These are phyloP conservation scores for Ctenopoma kingsleyae DNA, from an alignment of 2,797 vertebrate genomes.

Conservation along the genomic window DNA sequence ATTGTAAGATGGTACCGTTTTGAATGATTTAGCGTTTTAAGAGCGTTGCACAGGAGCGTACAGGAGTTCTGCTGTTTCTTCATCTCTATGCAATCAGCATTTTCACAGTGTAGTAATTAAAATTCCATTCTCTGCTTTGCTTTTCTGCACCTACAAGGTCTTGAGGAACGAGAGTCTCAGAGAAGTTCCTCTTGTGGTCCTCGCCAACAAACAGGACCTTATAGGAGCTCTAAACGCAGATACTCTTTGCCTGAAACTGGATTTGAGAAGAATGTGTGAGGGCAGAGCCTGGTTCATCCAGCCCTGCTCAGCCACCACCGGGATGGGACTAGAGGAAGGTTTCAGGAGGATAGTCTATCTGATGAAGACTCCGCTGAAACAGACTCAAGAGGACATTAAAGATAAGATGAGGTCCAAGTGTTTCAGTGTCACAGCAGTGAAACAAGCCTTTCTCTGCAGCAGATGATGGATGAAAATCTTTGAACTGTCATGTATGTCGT, in stretches of 20 bases:
- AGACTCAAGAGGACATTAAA: slow-evolving; percentile 82
- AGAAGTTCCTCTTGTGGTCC: slow-evolving; percentile 87
- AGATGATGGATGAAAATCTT: slow-evolving; percentile 38
- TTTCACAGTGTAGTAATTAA: not conserved
- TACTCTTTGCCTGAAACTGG: slow-evolving; percentile 87
- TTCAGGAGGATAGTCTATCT: slow-evolving; percentile 85
- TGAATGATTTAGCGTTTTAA: no score
- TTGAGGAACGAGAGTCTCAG: slow-evolving; percentile 84
- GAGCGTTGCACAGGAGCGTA: no score
- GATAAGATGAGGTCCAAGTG: slow-evolving; percentile 74
- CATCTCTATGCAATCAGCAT: not conserved
- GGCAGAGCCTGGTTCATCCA: slow-evolving; percentile 93
- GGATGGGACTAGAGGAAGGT: slow-evolving; percentile 88
- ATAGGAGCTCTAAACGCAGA: slow-evolving; percentile 84
- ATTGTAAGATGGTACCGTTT: no score
- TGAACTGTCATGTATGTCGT: not conserved
- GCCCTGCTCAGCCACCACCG: slow-evolving; percentile 89
- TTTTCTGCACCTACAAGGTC: slow-evolving; percentile 43
- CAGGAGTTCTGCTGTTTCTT: no score
- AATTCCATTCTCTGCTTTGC: not conserved
- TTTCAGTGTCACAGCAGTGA: slow-evolving; percentile 55
- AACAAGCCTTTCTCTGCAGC: slow-evolving; percentile 46
- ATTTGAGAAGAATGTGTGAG: slow-evolving; percentile 85
- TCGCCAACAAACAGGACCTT: slow-evolving; percentile 97
- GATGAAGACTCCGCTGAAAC: slow-evolving; percentile 84